Evolutionary conservation across 2,113 vertebrate species (phyloP).

Genomic region (Psilopsiagon aymara): DNA sequence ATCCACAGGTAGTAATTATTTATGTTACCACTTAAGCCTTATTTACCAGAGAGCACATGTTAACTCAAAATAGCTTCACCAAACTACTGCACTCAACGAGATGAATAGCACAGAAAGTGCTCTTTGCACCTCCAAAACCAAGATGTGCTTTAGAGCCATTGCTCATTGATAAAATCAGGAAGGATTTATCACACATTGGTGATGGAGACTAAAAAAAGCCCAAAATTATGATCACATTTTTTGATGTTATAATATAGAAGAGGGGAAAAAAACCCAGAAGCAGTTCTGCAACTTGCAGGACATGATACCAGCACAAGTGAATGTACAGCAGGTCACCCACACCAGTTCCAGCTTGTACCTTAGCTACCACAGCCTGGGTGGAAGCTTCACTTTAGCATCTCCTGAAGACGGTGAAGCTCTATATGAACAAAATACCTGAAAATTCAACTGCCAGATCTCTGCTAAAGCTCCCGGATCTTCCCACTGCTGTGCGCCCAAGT

Average conservation of each 20-base stretch:
- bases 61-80: background rate
- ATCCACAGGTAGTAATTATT: background rate
- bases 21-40: background rate
- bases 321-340: background rate
- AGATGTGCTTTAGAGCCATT: background rate
- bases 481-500: background rate
- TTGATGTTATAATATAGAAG: background rate
- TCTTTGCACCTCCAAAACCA: background rate
- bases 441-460: rapidly evolving
- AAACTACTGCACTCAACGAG: background rate
- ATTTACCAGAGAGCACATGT: background rate
- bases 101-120: background rate
- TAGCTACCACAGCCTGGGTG: background rate
- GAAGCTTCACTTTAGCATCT: too few species aligned
- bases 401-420: background rate
- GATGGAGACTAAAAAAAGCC: background rate
- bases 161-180: background rate
- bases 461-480: background rate
- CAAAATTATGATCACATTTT: background rate
- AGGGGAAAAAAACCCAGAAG: rapidly evolving
- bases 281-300: background rate
- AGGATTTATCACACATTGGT: rapidly evolving
- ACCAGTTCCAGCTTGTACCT: background rate
- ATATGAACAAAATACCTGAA: background rate
- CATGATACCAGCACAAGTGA: too few species aligned